Base-by-base conservation (phyloP, 2,113 vertebrate genomes). In the Zosterops lateralis region DNA sequence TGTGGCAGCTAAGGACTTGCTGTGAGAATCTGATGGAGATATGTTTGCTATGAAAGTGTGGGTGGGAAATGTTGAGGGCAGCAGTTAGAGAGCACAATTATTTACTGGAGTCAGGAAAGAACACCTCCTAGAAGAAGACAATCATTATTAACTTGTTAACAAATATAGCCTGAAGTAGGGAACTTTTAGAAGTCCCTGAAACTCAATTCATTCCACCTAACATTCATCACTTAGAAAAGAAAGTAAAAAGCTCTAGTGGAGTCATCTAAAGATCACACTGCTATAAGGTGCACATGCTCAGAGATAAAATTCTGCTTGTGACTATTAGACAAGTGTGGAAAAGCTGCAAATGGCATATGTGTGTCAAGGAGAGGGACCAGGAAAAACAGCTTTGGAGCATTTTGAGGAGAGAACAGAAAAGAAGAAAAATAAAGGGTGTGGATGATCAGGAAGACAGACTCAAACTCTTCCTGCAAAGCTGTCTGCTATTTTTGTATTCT, bases 61-160 rank as follows among this genome's bases (percentile, higher is more conserved):
- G 66, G 84, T 89, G 84, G 38, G 31, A 91, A 82, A 72, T 18
- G 38, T 42, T 87, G 78, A 85, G 62, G 91, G 42, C 34, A 97
- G 75, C 67, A 92, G 58, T 71, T 58, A 45, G 14, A 82, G n/a
- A 84, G 36, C 83, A 53, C 36, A 91, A 60, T 68, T 79, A 89
- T 87, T 91, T 89, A 65, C 51, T 51, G 74, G 3, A 84, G 62
- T 22, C 74, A 89, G 20, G 34, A 61, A 91, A 87, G n/a, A 80
- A 90, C 40, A 31, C 8, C 53, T 93, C 34, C 44, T 90, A 53
- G 61, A 14, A 89, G 60, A 64, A 90, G 45, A 72, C 0, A 78
- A 32, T 47, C 73, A 26, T 76, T 79, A 50, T 45, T 66, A 89
- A 40, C 38, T 85, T 77, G 15, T 28, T 93, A 88, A 87, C 26